Evolutionary conservation across 2,113 vertebrate species (phyloP).

Genomic region (Chaetops frenatus): DNA sequence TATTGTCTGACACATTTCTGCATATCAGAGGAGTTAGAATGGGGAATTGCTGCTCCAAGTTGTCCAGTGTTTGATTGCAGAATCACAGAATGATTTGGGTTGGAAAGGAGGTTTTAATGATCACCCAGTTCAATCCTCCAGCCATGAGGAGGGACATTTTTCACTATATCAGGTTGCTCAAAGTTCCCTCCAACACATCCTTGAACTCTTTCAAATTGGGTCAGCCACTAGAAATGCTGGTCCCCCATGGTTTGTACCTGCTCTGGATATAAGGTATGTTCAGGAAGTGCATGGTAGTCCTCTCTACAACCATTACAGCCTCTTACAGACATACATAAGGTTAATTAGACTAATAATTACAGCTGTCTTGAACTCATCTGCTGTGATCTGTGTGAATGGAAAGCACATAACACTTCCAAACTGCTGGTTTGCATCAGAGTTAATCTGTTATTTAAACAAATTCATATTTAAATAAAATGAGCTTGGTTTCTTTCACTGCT

Average conservation of each 20-base stretch:
- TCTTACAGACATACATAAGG: neutral
- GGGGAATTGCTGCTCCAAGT: neutral
- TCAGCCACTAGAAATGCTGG: neutral
- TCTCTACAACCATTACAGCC: neutral
- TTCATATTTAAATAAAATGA: neutral
- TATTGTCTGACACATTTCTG: neutral
- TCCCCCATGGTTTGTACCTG: neutral
- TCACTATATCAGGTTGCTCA: neutral
- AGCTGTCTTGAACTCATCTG: neutral
- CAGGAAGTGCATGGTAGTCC: neutral
- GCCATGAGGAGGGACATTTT: neutral
- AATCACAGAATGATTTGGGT: neutral
- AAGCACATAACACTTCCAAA: neutral
- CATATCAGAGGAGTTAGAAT: neutral
- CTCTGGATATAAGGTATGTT: neutral
- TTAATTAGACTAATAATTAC: neutral
- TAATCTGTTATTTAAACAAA: slow-evolving; percentile 8
- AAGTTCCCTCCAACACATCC: neutral
- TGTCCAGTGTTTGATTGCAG: neutral
- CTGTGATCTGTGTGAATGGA: neutral
- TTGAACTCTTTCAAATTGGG: neutral
- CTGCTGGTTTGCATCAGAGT: neutral
- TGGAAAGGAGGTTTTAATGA: neutral
- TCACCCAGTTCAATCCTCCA: neutral
- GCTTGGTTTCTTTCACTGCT: neutral